phyloP scores from a whole-genome alignment of 2,797 vertebrate genomes.

The Trematomus bernacchii region DNA sequence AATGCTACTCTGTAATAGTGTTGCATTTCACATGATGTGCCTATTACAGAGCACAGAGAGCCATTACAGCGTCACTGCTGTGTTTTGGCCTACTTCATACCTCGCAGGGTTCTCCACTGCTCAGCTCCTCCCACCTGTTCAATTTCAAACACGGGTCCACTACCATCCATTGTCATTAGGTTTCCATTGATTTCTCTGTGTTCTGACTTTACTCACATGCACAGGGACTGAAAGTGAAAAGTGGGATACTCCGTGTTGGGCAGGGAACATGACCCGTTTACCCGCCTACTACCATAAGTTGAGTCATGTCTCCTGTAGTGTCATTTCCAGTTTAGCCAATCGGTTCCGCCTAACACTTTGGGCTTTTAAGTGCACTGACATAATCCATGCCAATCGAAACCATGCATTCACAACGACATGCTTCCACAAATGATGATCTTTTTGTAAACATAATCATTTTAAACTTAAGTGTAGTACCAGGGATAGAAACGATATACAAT shows the following conservation, averaged over 20 bases:
- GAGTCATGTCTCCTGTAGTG: conserved; percentile 72
- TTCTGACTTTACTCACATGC: conserved; percentile 49
- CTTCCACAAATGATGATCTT: conserved; percentile 16
- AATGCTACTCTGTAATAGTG: background rate
- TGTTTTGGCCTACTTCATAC: conserved; percentile 56
- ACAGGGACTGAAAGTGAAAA: conserved; percentile 46
- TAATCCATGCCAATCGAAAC: conserved; percentile 58
- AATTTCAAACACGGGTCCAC: conserved; percentile 46
- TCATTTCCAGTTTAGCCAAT: conserved; percentile 72
- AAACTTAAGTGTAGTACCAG: conserved; percentile 10
- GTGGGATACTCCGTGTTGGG: conserved; percentile 47
- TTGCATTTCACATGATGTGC: conserved; percentile 16
- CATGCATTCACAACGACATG: conserved; percentile 40
- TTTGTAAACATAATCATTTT: conserved; percentile 31
- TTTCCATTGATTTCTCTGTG: conserved; percentile 63
- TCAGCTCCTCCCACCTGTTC: conserved; percentile 62
- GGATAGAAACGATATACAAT: conserved; percentile 2
- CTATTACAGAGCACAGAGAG: conserved; percentile 34
- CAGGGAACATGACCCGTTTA: conserved; percentile 77
- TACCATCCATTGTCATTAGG: conserved; percentile 62
- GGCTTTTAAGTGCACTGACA: conserved; percentile 59
- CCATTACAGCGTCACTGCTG: conserved; percentile 43
- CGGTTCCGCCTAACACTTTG: conserved; percentile 54
- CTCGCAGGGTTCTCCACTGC: conserved; percentile 41
- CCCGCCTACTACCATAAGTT: conserved; percentile 68